phyloP scores from a whole-genome alignment of 2,888 invertebrate species.

The Xestia c-nigrum region DNA sequence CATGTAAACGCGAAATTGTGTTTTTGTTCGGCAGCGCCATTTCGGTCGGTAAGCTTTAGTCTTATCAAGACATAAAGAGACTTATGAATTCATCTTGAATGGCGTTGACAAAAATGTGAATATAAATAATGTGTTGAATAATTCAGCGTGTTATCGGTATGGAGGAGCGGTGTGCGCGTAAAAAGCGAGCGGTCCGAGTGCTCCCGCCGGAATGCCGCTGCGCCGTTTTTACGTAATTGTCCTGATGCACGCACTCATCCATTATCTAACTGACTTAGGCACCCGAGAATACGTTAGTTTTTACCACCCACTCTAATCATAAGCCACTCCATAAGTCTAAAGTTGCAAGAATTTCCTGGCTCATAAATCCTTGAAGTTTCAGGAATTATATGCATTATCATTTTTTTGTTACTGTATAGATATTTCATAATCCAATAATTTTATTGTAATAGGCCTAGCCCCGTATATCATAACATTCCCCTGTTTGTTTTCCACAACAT shows the following conservation, averaged over 20 bases:
- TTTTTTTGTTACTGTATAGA: slow-evolving; percentile 1
- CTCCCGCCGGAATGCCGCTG: slow-evolving; percentile 85
- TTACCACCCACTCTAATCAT: slow-evolving; percentile 63
- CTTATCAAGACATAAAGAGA: slow-evolving; percentile 90
- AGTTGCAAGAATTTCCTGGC: slow-evolving; percentile 29
- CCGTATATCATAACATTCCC: neutral
- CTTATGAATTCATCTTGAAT: slow-evolving; percentile 89
- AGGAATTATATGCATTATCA: slow-evolving; percentile 15
- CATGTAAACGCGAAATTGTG: slow-evolving; percentile 76
- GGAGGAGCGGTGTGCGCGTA: slow-evolving; percentile 80
- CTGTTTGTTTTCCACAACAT: slow-evolving; percentile 19
- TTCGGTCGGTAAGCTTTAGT: slow-evolving; percentile 88
- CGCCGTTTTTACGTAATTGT: slow-evolving; percentile 89
- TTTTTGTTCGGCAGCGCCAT: slow-evolving; percentile 80
- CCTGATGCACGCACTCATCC: slow-evolving; percentile 88
- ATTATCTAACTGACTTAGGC: slow-evolving; percentile 83
- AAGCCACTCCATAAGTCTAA: slow-evolving; percentile 61
- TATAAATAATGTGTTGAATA: slow-evolving; percentile 89
- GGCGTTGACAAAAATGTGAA: slow-evolving; percentile 90
- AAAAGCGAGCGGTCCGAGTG: slow-evolving; percentile 81
- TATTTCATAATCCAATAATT: slow-evolving; percentile 5
- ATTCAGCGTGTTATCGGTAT: slow-evolving; percentile 90
- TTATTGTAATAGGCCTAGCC: neutral
- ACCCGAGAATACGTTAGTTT: slow-evolving; percentile 64
- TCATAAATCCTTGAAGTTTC: slow-evolving; percentile 46